Base-by-base conservation (phyloP, 2,113 vertebrate species). In the Hippotragus niger region DNA sequence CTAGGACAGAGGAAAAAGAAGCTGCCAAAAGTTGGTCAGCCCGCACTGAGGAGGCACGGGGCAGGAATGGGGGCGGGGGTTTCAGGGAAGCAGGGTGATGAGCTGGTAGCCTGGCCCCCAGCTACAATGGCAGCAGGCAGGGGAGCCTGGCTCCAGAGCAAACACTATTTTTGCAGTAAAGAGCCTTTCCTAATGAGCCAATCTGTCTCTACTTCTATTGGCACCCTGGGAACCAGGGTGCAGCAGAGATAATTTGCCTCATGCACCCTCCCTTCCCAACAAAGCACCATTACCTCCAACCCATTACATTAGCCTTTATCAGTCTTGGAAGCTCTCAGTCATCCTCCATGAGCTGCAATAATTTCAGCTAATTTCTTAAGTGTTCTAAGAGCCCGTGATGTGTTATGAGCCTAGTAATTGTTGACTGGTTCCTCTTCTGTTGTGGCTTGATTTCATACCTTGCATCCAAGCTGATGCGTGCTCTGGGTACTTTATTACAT, bases 321-420 rank as follows among this genome's bases (percentile, higher is more conserved):
- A 95, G 98, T 92, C 94, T 76, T 97, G 82, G 97, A 97, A 87
- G 97, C 98, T 94, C 94, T 98, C 97, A 96, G 97, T 98, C 96
- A 97, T 97, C 97, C 97, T 97, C 97, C 91, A 97, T 81, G 97
- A 95, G 95, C 96, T 96, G 95, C 98, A 98, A 90, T 98, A 97
- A 98, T 98, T 98, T 94, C 96, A 98, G 97, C 98, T 98, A 98
- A 98, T 98, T 98, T 98, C 97, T 98, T 98, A 98, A 98, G 97
- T 98, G 98, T 98, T 97, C 97, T 97, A 97, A 98, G 97, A 98
- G 98, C 98, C 96, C 94, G 87, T 78, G 96, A 97, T 98, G 98
- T 97, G 98, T 98, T 98, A 98, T 97, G 97, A 98, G 98, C 89
- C 97, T 97, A 90, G 98, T 98, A 98, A 98, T 98, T 98, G 98